These are phyloP conservation scores for Enteromius treurensis DNA, from an alignment of 2,797 vertebrate genomes.

Conservation along the genomic window DNA sequence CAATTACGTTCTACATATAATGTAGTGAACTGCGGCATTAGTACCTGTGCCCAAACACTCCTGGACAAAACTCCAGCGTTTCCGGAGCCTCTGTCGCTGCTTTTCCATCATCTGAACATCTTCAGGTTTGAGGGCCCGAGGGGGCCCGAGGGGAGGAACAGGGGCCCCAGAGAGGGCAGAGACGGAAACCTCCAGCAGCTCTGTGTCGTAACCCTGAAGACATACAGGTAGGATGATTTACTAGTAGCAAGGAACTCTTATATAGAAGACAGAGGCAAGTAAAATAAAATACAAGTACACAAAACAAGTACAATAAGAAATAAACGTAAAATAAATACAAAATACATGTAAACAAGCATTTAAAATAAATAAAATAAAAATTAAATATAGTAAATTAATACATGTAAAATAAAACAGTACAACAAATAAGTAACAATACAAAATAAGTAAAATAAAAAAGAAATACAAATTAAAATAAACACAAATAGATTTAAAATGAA, in stretches of 20 bases:
- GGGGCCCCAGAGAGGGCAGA: conserved; percentile 71
- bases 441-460: not conserved
- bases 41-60: conserved; percentile 65
- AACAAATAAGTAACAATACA: not conserved
- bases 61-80: conserved; percentile 58
- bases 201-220: conserved; percentile 64
- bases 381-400: not conserved
- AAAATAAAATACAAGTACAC: not conserved
- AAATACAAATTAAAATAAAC: not conserved
- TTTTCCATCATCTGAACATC: conserved; percentile 67
- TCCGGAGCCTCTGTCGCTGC: conserved; percentile 68
- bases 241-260: not conserved
- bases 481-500: not conserved
- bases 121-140: conserved; percentile 59
- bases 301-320: not conserved
- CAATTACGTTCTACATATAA: too few species aligned
- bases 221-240: conserved; percentile 10
- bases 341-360: not conserved
- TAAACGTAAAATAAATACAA: not conserved
- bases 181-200: conserved; percentile 61
- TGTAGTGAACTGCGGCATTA: too few species aligned
- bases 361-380: not conserved
- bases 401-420: not conserved
- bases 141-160: conserved; percentile 63
- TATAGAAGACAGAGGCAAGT: not conserved